phyloP scores from a whole-genome alignment of 2,797 vertebrate species.

The Odontamblyopus lacepedii region DNA sequence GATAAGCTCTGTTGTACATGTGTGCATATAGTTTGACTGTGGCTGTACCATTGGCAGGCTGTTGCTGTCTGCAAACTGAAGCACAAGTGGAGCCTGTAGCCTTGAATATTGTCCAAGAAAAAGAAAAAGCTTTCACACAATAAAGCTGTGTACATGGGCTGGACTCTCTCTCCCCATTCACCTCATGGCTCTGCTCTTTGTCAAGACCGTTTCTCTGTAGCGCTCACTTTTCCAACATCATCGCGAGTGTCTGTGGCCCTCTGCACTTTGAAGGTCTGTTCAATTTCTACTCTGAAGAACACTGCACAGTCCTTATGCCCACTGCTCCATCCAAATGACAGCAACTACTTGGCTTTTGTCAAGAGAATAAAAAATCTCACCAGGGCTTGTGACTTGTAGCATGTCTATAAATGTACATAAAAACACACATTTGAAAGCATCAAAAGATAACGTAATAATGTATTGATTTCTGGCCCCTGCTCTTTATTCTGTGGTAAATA shows the following conservation, averaged over 20 bases:
- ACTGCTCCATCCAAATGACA: constrained; percentile 20
- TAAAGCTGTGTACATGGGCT: constrained; percentile 29
- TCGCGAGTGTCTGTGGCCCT: constrained; percentile 46
- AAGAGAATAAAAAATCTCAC: constrained; percentile 17
- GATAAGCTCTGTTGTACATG: neutral
- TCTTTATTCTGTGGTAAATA: neutral
- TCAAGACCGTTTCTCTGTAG: constrained; percentile 53
- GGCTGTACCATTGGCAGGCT: constrained; percentile 36
- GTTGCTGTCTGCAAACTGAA: constrained; percentile 34
- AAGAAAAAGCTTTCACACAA: constrained; percentile 50
- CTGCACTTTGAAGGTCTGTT: constrained; percentile 61
- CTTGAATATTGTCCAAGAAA: constrained; percentile 52
- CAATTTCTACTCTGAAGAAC: constrained; percentile 50
- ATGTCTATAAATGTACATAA: neutral
- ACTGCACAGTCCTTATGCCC: constrained; percentile 18
- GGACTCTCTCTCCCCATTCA: constrained; percentile 54
- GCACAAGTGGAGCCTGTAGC: constrained; percentile 37
- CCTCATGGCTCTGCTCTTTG: constrained; percentile 67
- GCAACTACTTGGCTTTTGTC: constrained; percentile 13
- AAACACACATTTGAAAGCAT: constrained; percentile 14
- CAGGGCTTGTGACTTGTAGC: neutral
- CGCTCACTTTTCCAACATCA: constrained; percentile 54
- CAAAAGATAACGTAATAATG: constrained; percentile 6
- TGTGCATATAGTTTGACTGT: constrained; percentile 15
- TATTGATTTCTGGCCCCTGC: constrained; percentile 19